Percentiles rank a stretch among this genome's conserved stretches.
These are phyloP conservation scores for Lepidothrix coronata DNA, from an alignment of 2,113 vertebrate species.

Conservation along the genomic window DNA sequence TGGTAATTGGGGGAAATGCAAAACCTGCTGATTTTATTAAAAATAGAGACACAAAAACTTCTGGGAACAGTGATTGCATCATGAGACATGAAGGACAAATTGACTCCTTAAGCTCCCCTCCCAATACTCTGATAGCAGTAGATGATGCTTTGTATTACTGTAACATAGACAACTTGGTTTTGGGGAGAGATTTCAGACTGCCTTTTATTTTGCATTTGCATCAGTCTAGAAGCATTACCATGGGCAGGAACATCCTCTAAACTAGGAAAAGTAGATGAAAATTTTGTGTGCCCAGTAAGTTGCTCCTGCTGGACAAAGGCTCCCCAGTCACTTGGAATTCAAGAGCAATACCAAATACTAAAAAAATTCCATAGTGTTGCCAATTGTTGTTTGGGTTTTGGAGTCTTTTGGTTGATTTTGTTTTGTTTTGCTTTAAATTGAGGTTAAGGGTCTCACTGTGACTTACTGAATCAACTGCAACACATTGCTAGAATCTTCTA, in stretches of 20 bases:
- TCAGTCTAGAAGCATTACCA: not conserved
- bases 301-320: not conserved
- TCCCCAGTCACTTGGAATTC: not conserved
- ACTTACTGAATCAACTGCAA: constrained; percentile 4
- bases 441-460: not conserved
- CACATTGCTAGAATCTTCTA: not conserved
- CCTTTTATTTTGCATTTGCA: not conserved
- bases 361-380: not conserved
- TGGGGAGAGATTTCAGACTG: not conserved
- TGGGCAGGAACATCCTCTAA: not conserved
- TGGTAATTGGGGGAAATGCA: not conserved
- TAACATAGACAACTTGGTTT: not conserved
- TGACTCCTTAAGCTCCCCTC: not conserved
- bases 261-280: not conserved
- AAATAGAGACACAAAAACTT: not conserved
- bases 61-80: not conserved
- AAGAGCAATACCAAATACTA: not conserved
- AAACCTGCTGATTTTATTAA: not conserved
- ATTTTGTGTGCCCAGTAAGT: not conserved
- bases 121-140: not conserved
- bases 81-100: rapidly evolving
- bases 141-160: not conserved
- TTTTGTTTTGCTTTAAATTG: not conserved
- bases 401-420: not conserved
- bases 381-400: not conserved